Evolutionary conservation across 1,140 invertebrate species (phyloP).

Genomic region (Plutomurus gul): DNA sequence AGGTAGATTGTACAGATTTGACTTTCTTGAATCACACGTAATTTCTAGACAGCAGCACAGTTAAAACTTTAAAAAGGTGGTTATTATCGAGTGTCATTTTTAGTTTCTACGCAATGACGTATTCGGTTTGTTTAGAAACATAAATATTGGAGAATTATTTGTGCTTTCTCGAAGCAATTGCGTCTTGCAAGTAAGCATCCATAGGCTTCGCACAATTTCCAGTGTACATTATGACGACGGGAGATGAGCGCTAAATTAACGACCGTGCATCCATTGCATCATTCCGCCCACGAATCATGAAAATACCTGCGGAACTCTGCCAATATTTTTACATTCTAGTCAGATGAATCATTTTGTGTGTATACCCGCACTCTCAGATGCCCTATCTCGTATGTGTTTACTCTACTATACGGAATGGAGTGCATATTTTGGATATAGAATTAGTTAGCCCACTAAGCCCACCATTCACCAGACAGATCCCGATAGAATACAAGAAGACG

Average conservation of each 20-base stretch:
- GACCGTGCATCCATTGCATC: slow-evolving; percentile 24
- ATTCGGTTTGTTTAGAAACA: too few relatives aligned
- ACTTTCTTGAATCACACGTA: too few relatives aligned
- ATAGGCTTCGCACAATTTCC: too few relatives aligned
- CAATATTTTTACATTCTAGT: slow-evolving; percentile 22
- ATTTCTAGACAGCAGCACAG: too few relatives aligned
- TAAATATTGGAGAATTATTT: too few relatives aligned
- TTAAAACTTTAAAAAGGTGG: too few relatives aligned
- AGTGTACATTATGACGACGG: too few relatives aligned
- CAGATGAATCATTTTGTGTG: slow-evolving; percentile 3
- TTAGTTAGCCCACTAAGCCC: not conserved
- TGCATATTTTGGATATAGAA: not conserved
- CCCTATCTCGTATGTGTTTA: not conserved
- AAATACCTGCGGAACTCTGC: slow-evolving; percentile 4
- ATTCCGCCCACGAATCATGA: not conserved
- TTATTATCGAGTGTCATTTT: too few relatives aligned
- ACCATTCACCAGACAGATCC: not conserved
- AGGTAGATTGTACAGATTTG: too few relatives aligned
- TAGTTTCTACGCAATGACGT: too few relatives aligned
- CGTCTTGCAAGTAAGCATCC: too few relatives aligned
- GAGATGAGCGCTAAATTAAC: not conserved
- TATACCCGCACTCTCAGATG: not conserved
- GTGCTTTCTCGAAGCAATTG: too few relatives aligned
- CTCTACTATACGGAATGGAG: not conserved
- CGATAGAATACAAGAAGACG: not conserved